Conservation (phyloP, 1,140 invertebrate genomes). For the Harlomillsia oculata region DNA sequence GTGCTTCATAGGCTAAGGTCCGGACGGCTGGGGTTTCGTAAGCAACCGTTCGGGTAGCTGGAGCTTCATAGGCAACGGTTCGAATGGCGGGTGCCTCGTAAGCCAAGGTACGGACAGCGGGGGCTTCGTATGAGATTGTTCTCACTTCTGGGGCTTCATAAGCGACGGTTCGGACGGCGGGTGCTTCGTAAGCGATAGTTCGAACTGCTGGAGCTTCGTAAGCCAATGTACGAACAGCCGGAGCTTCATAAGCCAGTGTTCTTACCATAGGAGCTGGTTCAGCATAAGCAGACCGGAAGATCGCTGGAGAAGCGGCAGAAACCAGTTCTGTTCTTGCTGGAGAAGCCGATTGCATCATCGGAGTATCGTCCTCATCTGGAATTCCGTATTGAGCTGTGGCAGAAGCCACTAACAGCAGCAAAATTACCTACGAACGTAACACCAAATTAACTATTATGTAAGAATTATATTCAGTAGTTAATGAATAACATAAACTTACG, state of each 20-base stretch:
- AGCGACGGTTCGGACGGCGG: background rate
- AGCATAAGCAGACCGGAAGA: no score
- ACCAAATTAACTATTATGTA: no score
- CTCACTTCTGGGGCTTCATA: background rate
- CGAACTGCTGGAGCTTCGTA: background rate
- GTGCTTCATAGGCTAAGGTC: background rate
- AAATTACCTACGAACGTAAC: no score
- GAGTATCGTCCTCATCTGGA: conserved; percentile 15
- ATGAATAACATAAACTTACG: no score
- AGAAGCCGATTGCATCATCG: no score
- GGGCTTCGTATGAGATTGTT: background rate
- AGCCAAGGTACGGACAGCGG: background rate
- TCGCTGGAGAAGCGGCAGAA: no score
- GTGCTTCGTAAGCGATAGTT: background rate
- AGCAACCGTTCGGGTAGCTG: background rate
- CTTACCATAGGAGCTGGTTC: background rate
- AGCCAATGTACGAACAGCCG: background rate
- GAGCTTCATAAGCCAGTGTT: background rate
- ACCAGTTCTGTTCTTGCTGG: no score
- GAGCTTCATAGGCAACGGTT: background rate
- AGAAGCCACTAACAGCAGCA: background rate
- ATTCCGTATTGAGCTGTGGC: conserved; percentile 9
- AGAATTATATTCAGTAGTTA: no score
- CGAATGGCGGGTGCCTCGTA: background rate
- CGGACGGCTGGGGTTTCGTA: background rate